A percentile compares a stretch with the other conserved stretches of the same genome.
These are phyloP conservation scores for Meloidogyne exigua DNA, from an alignment of 1,140 invertebrate genomes.

Conservation along the genomic window DNA sequence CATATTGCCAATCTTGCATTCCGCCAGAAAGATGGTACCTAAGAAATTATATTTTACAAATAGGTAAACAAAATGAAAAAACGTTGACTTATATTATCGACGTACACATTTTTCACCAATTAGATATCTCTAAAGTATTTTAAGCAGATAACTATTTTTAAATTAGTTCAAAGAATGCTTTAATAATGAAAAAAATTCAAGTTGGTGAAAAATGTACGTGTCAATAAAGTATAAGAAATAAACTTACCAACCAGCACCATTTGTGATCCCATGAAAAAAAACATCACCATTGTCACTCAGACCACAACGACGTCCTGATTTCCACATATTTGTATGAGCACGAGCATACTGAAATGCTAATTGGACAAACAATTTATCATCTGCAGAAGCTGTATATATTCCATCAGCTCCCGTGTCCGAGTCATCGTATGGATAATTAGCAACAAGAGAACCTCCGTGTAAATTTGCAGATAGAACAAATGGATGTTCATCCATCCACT, in stretches of 20 bases:
- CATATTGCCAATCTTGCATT: constrained; percentile 98
- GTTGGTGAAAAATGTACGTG: too few relatives aligned
- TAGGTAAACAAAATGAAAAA: too few relatives aligned
- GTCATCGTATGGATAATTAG: constrained; percentile 89
- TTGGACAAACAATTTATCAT: constrained; percentile 80
- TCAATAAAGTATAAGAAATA: background rate
- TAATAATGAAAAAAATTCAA: too few relatives aligned
- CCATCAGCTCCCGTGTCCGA: constrained; percentile 66
- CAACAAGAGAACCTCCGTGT: constrained; percentile 85
- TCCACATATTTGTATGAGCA: constrained; percentile 62
- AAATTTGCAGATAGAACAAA: constrained; percentile 95
- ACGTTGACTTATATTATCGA: too few relatives aligned
- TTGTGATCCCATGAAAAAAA: constrained; percentile 74
- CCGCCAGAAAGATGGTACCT: constrained; percentile 68
- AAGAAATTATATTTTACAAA: background rate
- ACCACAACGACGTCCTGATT: constrained; percentile 57
- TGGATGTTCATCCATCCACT: constrained; percentile 80
- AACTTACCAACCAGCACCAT: constrained; percentile 76
- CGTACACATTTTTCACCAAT: too few relatives aligned
- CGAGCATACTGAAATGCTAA: constrained; percentile 78
- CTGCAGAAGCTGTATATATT: constrained; percentile 70
- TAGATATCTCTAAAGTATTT: too few relatives aligned
- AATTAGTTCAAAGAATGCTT: too few relatives aligned
- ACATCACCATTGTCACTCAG: constrained; percentile 50
- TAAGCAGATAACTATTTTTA: too few relatives aligned